Evolutionary conservation across 2,888 invertebrate genomes (phyloP), one percentile per base, ranked within the genome.

Genomic region (Drosophila subsilvestris): DNA sequence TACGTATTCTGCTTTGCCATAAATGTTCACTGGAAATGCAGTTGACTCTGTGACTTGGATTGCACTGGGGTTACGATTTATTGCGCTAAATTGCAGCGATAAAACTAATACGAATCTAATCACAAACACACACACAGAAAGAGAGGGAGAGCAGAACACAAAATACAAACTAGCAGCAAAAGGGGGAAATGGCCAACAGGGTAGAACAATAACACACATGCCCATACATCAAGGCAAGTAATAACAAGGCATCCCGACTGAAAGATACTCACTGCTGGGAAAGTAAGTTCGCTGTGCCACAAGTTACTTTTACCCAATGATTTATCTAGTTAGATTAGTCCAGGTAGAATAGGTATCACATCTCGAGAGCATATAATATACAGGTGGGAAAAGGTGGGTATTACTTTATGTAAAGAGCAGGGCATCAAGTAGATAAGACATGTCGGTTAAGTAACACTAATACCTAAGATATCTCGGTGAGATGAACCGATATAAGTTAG

Each of bases 91-190:
- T 75, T 78, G 66, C 54, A 50, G 53, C 65, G 62, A 80, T 68
- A 72, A 75, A 82, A 48, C 70, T 75, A 80, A 75, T 70, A 72
- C 69, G 50, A 67, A 56, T 68, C 70, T 74, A 75, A 76, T 83
- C 78, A 78, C 57, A 66, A 37, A 60, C 56, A 45, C 58, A 73
- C 22, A 43, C n/a, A 54, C 9, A 44, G 25, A 25, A 18, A 22
- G 32, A 53, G 44, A 57, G 43, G 58, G 18, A 27, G 37, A 27
- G 37, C 32, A 20, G 20, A 73, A 57, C 49, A 47, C 43, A 44
- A 29, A 43, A 48, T 29, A 48, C 25, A 61, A 45, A 57, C 18
- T 22, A 17, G 32, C 51, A 43, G 47, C 32, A 22, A 50, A 49
- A 27, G n/a, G n/a, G 29, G 45, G 14, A 45, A 56, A 37, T n/a